These are phyloP conservation scores for Tyrannus savana DNA, from an alignment of 2,113 vertebrate genomes.

Conservation along the genomic window DNA sequence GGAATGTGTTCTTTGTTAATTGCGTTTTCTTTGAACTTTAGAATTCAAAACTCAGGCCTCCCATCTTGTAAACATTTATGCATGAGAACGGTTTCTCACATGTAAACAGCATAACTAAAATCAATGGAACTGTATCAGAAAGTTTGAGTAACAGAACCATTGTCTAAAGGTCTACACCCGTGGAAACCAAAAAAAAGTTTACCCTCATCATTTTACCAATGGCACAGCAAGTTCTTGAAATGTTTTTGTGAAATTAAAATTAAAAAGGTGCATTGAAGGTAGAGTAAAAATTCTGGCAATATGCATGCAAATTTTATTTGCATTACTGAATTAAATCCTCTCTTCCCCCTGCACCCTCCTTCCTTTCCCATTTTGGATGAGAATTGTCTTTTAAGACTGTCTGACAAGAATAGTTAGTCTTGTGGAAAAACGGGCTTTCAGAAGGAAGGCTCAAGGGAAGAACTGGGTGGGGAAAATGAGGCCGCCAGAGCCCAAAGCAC, in stretches of 20 bases:
- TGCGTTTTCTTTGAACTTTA: conserved; percentile 29
- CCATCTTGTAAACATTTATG: not conserved
- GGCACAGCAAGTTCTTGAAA: not conserved
- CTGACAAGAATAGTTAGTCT: not conserved
- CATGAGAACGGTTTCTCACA: not conserved
- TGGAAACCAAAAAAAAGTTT: not conserved
- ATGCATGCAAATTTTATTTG: not conserved
- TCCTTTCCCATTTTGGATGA: not conserved
- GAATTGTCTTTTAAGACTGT: not conserved
- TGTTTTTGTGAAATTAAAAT: not conserved
- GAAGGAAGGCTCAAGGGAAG: conserved; percentile 15
- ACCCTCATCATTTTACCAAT: not conserved
- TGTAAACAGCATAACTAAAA: not conserved
- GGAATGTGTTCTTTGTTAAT: conserved; percentile 26
- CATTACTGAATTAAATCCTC: not conserved
- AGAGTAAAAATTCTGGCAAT: not conserved
- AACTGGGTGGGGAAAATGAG: not conserved
- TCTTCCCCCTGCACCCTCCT: not conserved
- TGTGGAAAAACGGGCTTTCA: not conserved
- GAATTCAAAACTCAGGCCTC: not conserved
- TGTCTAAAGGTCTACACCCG: not conserved
- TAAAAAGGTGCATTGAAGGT: not conserved
- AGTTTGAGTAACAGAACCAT: not conserved
- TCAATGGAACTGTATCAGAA: not conserved
- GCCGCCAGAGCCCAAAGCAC: conserved; percentile 15